A percentile compares a stretch with the other conserved stretches of the same genome.
phyloP scores from a whole-genome alignment of 2,113 vertebrate genomes.

The Apistogramma diplotaenia region DNA sequence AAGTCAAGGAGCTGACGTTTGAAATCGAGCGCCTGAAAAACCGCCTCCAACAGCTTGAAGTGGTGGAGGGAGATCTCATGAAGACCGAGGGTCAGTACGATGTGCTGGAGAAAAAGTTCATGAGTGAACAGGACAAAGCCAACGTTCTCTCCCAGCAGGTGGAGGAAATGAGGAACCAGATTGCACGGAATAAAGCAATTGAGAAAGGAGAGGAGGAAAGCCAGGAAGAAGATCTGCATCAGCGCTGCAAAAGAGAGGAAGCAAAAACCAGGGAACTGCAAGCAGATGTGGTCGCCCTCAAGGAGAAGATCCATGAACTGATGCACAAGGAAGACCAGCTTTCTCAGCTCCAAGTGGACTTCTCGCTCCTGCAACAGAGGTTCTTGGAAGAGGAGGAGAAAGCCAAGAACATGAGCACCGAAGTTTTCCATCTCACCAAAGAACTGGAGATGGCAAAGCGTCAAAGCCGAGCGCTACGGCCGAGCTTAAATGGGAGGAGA shows the following conservation, averaged over 20 bases:
- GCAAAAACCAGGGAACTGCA: slow-evolving; percentile 88
- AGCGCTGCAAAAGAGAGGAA: slow-evolving; percentile 87
- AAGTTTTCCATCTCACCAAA: slow-evolving; percentile 89
- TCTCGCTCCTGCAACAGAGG: slow-evolving; percentile 88
- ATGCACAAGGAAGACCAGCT: slow-evolving; percentile 98
- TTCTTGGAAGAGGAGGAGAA: slow-evolving; percentile 92
- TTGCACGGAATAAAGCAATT: slow-evolving; percentile 87
- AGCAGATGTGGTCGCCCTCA: slow-evolving; percentile 91
- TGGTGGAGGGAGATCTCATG: slow-evolving; percentile 93
- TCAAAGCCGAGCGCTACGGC: slow-evolving; percentile 88
- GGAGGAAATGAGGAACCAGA: slow-evolving; percentile 91
- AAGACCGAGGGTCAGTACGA: slow-evolving; percentile 97
- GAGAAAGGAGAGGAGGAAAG: slow-evolving; percentile 89
- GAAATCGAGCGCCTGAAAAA: slow-evolving; percentile 92
- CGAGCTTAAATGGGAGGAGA: slow-evolving; percentile 88
- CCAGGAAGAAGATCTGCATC: slow-evolving; percentile 86
- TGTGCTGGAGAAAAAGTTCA: slow-evolving; percentile 90
- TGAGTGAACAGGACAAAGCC: slow-evolving; percentile 93
- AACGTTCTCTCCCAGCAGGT: slow-evolving; percentile 91
- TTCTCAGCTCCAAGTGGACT: slow-evolving; percentile 94
- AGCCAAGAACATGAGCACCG: slow-evolving; percentile 89
- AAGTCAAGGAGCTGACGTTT: slow-evolving; percentile 86
- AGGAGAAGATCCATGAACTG: slow-evolving; percentile 97
- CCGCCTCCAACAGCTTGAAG: slow-evolving; percentile 91
- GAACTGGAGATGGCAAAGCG: slow-evolving; percentile 92